Evolutionary conservation across 1,140 invertebrate genomes (phyloP).

Genomic region (Anthonomus grandis): DNA sequence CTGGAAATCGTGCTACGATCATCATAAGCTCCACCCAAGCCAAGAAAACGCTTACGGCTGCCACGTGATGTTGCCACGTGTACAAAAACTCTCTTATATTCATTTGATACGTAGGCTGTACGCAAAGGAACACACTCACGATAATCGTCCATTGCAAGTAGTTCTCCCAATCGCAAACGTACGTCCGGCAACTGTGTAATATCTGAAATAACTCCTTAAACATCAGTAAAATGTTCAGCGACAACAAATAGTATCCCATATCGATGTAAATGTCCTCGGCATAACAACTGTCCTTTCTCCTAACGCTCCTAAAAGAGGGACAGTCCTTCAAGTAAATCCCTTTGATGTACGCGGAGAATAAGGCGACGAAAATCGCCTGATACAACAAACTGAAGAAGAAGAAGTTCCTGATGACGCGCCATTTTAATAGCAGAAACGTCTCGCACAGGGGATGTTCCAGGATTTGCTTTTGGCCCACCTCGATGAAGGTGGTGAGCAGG

Average conservation of each 20-base stretch:
- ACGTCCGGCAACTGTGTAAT: conserved; percentile 63
- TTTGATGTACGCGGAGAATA: conserved; percentile 68
- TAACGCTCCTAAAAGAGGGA: conserved; percentile 16
- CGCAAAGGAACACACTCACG: conserved; percentile 60
- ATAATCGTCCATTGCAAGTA: conserved; percentile 78
- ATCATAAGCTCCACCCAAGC: conserved; percentile 80
- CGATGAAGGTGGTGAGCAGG: conserved; percentile 68
- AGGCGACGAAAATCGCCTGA: conserved; percentile 69
- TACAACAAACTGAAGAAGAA: conserved; percentile 76
- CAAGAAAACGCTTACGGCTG: conserved; percentile 71
- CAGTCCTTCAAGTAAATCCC: conserved; percentile 54
- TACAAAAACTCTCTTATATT: conserved; percentile 47
- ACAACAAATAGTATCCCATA: conserved; percentile 58
- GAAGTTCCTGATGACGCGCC: conserved; percentile 78
- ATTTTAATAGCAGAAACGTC: conserved; percentile 78
- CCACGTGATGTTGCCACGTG: conserved; percentile 75
- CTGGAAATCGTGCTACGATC: conserved; percentile 78
- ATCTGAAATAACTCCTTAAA: conserved; percentile 73
- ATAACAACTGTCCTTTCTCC: conserved; percentile 39
- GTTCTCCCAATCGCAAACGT: conserved; percentile 78
- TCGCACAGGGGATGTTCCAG: conserved; percentile 78
- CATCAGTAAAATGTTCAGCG: conserved; percentile 60
- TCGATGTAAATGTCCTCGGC: conserved; percentile 49
- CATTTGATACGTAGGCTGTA: conserved; percentile 49
- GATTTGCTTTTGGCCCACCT: conserved; percentile 71